Conservation (phyloP, 2,113 vertebrate genomes). For the Sialia sialis region DNA sequence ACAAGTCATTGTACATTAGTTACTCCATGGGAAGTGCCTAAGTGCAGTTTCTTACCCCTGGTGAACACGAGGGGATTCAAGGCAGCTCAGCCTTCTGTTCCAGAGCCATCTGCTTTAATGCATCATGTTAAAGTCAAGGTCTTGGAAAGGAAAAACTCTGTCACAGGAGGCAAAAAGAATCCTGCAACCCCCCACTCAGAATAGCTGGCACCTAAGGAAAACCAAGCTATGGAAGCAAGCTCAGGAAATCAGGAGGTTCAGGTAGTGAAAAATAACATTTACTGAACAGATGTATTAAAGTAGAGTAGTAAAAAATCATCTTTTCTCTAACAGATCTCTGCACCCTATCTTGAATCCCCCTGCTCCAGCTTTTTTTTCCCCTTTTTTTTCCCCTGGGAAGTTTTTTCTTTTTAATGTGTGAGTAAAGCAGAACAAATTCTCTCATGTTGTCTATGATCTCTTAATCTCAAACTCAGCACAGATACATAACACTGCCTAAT, state of each 20-base stretch:
- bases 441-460: slow-evolving; percentile 35
- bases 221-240: background rate
- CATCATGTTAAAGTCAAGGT: slow-evolving; percentile 19
- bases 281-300: background rate
- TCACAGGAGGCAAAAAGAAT: background rate
- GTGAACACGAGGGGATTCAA: slow-evolving; percentile 1
- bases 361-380: background rate
- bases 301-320: background rate
- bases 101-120: slow-evolving; percentile 55
- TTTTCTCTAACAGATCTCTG: background rate
- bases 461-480: slow-evolving; percentile 37
- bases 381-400: background rate
- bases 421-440: slow-evolving; percentile 57
- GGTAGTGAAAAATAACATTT: background rate
- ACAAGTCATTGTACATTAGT: slow-evolving; percentile 51
- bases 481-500: slow-evolving; percentile 27
- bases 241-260: background rate
- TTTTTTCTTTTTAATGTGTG: slow-evolving; percentile 1
- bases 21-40: slow-evolving; percentile 47
- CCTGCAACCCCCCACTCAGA: background rate
- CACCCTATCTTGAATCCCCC: background rate
- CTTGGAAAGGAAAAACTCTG: slow-evolving; percentile 38
- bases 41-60: slow-evolving; percentile 12
- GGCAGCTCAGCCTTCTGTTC: slow-evolving; percentile 49
- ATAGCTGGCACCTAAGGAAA: background rate